Conservation (phyloP, 2,113 vertebrate genomes). For the Pelecanoides urinatrix region DNA sequence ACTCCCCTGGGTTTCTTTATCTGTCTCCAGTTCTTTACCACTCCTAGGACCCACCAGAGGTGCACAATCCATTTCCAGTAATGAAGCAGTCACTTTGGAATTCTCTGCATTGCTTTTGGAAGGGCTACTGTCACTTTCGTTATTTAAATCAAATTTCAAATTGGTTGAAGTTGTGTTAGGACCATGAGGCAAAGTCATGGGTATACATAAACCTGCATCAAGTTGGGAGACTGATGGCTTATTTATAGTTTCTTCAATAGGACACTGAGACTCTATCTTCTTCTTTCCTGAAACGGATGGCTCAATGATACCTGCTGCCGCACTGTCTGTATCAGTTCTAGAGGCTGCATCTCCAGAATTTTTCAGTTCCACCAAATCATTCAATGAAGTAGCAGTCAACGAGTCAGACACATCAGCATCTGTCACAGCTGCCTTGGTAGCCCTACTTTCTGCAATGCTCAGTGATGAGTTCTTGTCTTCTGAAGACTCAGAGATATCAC, state of each 20-base stretch:
- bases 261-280: neutral
- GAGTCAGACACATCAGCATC: neutral
- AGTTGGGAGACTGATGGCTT: neutral
- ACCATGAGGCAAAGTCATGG: neutral
- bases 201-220: neutral
- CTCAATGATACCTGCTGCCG: neutral
- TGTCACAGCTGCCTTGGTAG: neutral
- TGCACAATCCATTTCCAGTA: neutral
- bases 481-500: neutral
- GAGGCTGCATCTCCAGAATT: neutral
- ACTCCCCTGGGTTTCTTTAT: neutral
- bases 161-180: neutral
- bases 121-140: neutral
- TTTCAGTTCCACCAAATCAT: neutral
- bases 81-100: neutral
- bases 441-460: neutral
- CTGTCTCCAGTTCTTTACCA: conserved; percentile 33
- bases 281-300: neutral
- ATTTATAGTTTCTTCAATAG: neutral
- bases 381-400: neutral
- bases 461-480: neutral
- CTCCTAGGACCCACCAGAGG: neutral
- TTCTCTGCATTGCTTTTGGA: conserved; percentile 27
- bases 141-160: conserved; percentile 33
- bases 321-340: neutral